Percentiles rank a stretch among this genome's conserved stretches.
These are phyloP conservation scores for Triplophysa dalaica DNA, from an alignment of 2,113 vertebrate species.

Conservation along the genomic window DNA sequence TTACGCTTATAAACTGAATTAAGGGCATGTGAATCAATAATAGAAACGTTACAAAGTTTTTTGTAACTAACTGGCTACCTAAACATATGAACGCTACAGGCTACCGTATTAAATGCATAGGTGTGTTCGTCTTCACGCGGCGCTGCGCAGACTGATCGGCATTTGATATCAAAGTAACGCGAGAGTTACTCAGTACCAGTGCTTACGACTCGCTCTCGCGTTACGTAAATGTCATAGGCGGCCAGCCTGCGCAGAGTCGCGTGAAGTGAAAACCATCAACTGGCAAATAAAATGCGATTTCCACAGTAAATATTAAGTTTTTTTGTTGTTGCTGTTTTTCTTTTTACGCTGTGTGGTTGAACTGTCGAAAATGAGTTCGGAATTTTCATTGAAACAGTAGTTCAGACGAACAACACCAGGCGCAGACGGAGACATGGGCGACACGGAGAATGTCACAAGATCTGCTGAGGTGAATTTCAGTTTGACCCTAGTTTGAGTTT, in stretches of 20 bases:
- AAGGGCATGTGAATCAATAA: no score
- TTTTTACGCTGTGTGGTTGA: no score
- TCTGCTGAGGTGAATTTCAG: slow-evolving; percentile 72
- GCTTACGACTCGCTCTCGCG: no score
- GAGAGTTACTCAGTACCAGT: no score
- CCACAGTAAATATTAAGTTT: background rate
- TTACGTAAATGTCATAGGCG: no score
- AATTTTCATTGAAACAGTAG: background rate
- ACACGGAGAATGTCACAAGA: slow-evolving; percentile 67
- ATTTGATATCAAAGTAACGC: no score
- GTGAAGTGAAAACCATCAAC: background rate
- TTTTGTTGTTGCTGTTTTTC: background rate
- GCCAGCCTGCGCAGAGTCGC: background rate
- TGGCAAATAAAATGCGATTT: background rate
- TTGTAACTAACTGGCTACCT: background rate
- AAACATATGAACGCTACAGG: background rate
- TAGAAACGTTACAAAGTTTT: background rate
- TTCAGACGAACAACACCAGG: background rate
- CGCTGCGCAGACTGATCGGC: no score
- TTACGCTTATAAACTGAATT: no score
- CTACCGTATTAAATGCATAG: no score
- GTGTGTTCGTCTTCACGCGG: no score
- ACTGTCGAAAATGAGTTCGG: background rate
- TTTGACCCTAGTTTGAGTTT: no score
- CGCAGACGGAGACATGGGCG: slow-evolving; percentile 60